Conservation (phyloP, 2,888 invertebrate genomes). For the Pyrochroa serraticornis region DNA sequence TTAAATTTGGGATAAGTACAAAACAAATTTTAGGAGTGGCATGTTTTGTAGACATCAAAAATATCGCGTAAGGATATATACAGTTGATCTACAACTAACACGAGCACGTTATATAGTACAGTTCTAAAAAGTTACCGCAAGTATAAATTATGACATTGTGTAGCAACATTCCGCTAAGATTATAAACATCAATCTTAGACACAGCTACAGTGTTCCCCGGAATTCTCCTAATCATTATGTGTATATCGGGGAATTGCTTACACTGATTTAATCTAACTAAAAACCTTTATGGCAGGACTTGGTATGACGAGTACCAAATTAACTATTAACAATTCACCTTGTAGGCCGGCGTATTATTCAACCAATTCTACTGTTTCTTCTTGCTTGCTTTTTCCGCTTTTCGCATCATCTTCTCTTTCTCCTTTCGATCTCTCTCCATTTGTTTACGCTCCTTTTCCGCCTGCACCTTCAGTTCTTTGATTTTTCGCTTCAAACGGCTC, state of each 20-base stretch:
- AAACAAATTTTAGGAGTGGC: slow-evolving; percentile 1
- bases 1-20: slow-evolving; percentile 14
- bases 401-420: slow-evolving; percentile 81
- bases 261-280: slow-evolving; percentile 19
- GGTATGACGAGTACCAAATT: slow-evolving; percentile 25
- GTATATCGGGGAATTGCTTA: slow-evolving; percentile 3
- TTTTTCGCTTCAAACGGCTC: slow-evolving; percentile 80
- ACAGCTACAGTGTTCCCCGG: slow-evolving; percentile 3
- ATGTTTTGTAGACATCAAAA: slow-evolving; percentile 1
- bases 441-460: slow-evolving; percentile 74
- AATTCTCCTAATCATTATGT: neutral
- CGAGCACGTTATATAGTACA: slow-evolving; percentile 41
- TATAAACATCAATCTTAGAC: slow-evolving; percentile 26
- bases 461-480: slow-evolving; percentile 81
- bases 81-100: slow-evolving; percentile 32
- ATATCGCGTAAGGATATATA: slow-evolving; percentile 21
- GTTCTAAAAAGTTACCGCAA: slow-evolving; percentile 27
- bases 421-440: slow-evolving; percentile 84
- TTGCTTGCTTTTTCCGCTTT: slow-evolving; percentile 78
- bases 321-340: slow-evolving; percentile 4
- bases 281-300: slow-evolving; percentile 45
- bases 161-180: slow-evolving; percentile 29
- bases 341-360: neutral
- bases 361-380: slow-evolving; percentile 63
- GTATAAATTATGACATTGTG: slow-evolving; percentile 27